Evolutionary conservation across 2,888 invertebrate species (phyloP), one percentile per base, ranked within the genome.

Genomic region (Ophion ventricosus): DNA sequence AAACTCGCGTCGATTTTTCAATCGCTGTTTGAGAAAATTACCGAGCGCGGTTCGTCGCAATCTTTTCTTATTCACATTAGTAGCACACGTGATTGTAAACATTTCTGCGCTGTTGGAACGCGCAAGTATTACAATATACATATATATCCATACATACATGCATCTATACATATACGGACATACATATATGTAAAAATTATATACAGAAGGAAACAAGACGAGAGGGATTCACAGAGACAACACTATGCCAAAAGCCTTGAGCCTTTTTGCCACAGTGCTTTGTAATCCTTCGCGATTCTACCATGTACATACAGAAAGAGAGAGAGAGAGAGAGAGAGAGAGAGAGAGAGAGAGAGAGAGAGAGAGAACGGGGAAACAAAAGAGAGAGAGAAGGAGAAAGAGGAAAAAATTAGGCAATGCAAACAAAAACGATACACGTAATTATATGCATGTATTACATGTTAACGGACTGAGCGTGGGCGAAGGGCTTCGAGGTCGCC

Each of bases 391-490:
- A 29, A n/a, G 25, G 49, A 56, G 49, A 66, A 67, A 79, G 70
- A 29, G 17, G 78, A 57, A 77, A 75, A 64, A 64, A 70, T 61
- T 8, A 63, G 57, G 49, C 84, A 77, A 67, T 1, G 23, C 14
- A 69, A 61, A 75, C 1, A 64, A 84, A 80, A 79, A 77, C 40
- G 77, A 82, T 84, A 84, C 78, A 84, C 78, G 77, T 84, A 82
- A 79, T 84, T 78, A 84, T 74, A 79, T 66, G 85, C 83, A 86
- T 85, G 80, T 84, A 75, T 78, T 70, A 80, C 85, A 85, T 82
- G 85, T 85, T 85, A 85, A 85, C 73, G 86, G 83, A 86, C 86
- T 85, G 86, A 86, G 76, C 80, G 80, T 67, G 77, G 83, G 82
- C 26, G 40, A 82, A 76, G 79, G 74, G 67, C 80, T 78, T 67